Conservation (phyloP, 2,113 vertebrate species). For the Stigmatopora nigra region DNA sequence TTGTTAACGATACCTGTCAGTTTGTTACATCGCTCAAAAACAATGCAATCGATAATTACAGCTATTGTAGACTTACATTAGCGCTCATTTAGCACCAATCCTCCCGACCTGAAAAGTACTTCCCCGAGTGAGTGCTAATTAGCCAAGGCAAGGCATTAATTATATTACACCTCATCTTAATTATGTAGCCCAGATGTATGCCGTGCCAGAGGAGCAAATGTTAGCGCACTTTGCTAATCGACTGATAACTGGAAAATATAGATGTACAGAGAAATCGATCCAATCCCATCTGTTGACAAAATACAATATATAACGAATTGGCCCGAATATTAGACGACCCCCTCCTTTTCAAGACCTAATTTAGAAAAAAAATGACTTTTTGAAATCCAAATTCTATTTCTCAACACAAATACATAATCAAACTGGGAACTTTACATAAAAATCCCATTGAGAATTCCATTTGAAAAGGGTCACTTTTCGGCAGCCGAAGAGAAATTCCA, state of each 20-base stretch:
- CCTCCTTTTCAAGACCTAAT: too few species aligned
- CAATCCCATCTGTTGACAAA: too few species aligned
- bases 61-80: conserved; percentile 35
- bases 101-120: conserved; percentile 50
- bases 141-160: conserved; percentile 65
- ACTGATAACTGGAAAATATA: conserved; percentile 47
- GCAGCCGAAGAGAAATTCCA: conserved; percentile 36
- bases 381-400: too few species aligned
- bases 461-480: conserved; percentile 44
- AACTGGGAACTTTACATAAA: conserved; percentile 37
- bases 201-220: conserved; percentile 59
- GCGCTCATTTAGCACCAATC: conserved; percentile 52
- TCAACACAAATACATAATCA: conserved; percentile 11
- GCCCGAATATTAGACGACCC: too few species aligned
- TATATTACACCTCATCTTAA: conserved; percentile 70
- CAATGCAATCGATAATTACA: neutral
- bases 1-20: too few species aligned
- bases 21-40: too few species aligned
- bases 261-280: conserved; percentile 12
- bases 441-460: conserved; percentile 36
- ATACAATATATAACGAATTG: too few species aligned
- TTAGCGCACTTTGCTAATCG: conserved; percentile 67
- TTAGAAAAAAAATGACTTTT: too few species aligned
- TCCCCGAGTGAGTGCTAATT: conserved; percentile 70
- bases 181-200: conserved; percentile 65